A percentile compares a stretch with the other conserved stretches of the same genome.
phyloP scores from a whole-genome alignment of 2,113 vertebrate genomes.

The Clarias batrachus region DNA sequence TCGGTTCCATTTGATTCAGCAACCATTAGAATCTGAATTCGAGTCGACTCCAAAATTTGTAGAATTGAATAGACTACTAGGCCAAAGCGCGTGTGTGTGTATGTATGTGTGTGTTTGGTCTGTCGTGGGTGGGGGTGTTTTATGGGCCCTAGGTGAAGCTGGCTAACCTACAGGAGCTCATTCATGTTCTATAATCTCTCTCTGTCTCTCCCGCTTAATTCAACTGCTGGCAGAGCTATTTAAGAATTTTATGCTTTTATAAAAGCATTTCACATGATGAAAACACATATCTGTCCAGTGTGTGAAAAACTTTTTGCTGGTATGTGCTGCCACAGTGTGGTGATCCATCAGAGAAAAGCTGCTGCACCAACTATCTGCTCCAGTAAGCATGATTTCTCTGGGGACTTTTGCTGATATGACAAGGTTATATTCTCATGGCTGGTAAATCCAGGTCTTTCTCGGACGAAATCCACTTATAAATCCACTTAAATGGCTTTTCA shows the following conservation, averaged over 20 bases:
- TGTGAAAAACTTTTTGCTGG: background rate
- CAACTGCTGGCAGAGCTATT: background rate
- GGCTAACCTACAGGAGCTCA: background rate
- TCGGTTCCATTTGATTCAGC: background rate
- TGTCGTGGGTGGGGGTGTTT: background rate
- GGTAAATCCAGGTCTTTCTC: background rate
- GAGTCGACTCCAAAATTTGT: background rate
- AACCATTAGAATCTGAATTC: background rate
- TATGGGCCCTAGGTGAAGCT: background rate
- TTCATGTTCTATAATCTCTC: background rate
- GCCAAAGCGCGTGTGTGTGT: background rate
- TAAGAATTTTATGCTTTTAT: background rate
- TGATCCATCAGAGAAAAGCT: background rate
- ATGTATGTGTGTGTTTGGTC: background rate
- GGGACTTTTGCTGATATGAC: slow-evolving; percentile 24
- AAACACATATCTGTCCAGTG: background rate
- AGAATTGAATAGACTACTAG: background rate
- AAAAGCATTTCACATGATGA: background rate
- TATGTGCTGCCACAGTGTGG: slow-evolving; percentile 44
- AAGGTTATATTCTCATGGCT: slow-evolving; percentile 6
- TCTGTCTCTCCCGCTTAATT: background rate
- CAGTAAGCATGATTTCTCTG: slow-evolving; percentile 14
- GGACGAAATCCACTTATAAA: slow-evolving; percentile 19
- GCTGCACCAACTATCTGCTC: background rate
- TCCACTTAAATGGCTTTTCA: slow-evolving; percentile 16